Conservation (phyloP, 2,113 vertebrate species). For the Cyanoderma ruficeps region DNA sequence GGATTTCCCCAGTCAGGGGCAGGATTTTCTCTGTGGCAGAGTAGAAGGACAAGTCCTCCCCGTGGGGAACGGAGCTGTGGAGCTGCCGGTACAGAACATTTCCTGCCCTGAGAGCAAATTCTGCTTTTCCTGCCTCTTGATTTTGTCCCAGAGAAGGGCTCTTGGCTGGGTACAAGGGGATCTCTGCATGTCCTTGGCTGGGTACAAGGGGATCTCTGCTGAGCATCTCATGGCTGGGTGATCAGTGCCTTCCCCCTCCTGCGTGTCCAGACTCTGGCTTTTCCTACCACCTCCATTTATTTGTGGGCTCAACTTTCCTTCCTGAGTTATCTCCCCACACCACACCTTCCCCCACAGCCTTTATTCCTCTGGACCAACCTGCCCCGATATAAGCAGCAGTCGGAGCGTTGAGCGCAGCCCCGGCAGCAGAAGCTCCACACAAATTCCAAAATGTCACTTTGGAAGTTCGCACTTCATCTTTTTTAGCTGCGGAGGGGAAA, state of each 20-base stretch:
- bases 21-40: not conserved
- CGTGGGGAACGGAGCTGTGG: accelerated
- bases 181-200: not conserved
- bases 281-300: not conserved
- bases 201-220: not conserved
- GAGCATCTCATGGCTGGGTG: accelerated
- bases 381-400: conserved; percentile 2
- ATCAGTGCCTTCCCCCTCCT: not conserved
- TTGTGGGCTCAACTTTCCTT: not conserved
- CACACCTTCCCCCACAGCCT: not conserved
- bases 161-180: not conserved
- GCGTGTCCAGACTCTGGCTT: not conserved
- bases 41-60: not conserved
- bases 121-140: not conserved
- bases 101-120: not conserved
- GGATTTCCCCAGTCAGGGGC: not conserved
- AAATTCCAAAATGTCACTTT: conserved; percentile 61
- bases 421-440: not conserved
- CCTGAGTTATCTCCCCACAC: not conserved
- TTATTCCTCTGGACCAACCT: not conserved
- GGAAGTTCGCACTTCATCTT: conserved; percentile 61
- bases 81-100: not conserved
- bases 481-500: conserved; percentile 64
- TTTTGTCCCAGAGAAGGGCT: not conserved
- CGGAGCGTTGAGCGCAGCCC: not conserved